These are phyloP conservation scores for Mystacides longicornis DNA, from an alignment of 2,888 invertebrate genomes.

Conservation along the genomic window DNA sequence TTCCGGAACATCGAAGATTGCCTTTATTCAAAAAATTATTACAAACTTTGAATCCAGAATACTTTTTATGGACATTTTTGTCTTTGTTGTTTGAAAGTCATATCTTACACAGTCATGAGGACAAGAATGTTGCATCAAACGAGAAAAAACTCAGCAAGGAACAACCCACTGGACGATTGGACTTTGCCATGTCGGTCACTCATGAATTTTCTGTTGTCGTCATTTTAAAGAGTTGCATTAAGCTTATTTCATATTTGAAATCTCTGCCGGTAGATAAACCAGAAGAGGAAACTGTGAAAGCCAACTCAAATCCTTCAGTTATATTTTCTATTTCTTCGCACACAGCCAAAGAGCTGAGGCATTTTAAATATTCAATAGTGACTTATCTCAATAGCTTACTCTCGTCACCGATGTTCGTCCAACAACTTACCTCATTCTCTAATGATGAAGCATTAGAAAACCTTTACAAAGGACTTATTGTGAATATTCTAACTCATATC, in stretches of 20 bases:
- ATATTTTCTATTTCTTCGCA: conserved; percentile 59
- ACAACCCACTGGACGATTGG: conserved; percentile 50
- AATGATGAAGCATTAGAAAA: conserved; percentile 48
- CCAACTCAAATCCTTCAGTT: conserved; percentile 36
- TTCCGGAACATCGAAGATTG: conserved; percentile 84
- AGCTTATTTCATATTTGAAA: conserved; percentile 58
- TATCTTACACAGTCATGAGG: conserved; percentile 49
- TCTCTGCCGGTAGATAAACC: conserved; percentile 57
- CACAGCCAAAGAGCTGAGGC: conserved; percentile 68
- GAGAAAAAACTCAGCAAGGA: conserved; percentile 40
- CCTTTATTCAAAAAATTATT: conserved; percentile 75
- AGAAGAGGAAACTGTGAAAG: conserved; percentile 42
- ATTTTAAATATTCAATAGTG: conserved; percentile 75
- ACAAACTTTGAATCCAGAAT: conserved; percentile 57
- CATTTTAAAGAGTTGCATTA: conserved; percentile 57
- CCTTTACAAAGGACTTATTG: conserved; percentile 61
- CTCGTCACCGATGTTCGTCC: conserved; percentile 60
- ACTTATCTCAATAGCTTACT: conserved; percentile 66
- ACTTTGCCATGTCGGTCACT: conserved; percentile 60
- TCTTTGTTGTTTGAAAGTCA: conserved; percentile 66
- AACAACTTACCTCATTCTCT: conserved; percentile 51
- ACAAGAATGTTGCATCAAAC: conserved; percentile 36
- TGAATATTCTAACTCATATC: conserved; percentile 60
- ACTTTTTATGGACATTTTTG: conserved; percentile 65
- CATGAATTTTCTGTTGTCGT: conserved; percentile 58